Evolutionary conservation across 2,113 vertebrate species (phyloP), one percentile per base, ranked within the genome.

Genomic region (Hydropotes inermis): DNA sequence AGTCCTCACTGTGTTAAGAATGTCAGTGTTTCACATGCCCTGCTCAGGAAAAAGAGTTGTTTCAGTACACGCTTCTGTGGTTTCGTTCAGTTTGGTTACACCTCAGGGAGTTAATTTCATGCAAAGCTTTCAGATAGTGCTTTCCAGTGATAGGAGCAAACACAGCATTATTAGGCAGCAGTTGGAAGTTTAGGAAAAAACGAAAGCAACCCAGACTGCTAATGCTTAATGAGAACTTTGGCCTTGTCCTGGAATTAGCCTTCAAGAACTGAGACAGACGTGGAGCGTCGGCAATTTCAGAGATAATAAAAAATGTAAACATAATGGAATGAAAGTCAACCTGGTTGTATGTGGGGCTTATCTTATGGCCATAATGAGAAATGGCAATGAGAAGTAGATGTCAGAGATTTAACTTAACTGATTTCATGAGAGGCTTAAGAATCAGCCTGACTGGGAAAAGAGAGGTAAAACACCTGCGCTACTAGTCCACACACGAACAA

Each of bases 91-190:
- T 95, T 95, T 89, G 67, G 70, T 95, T 97, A 97, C 55, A 97
- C 70, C 67, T 96, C 54, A 57, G 60, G 74, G 96, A 98, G 95
- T 98, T 97, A 94, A 97, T 97, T 97, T 98, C 97, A 93, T 64
- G 60, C 78, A 89, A 91, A 81, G 58, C 87, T 97, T 97, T 96
- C 95, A 94, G 55, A 58, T 28, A 94, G 43, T 91, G 94, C 78
- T 98, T 89, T 91, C 61, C 50, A 64, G 84, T 28, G 70, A 96
- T 88, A 95, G 78, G 57, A 95, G 58, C 47, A 87, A 94, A 89
- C 83, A 78, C 33, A 47, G 21, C 78, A 52, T 54, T 64, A 50
- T 87, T 94, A 57, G 13, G 27, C 36, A 87, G 61, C 43, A 85
- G 10, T 67, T 60, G 60, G 87, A 96, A 61, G 60, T 83, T 94